phyloP scores from a whole-genome alignment of 2,888 invertebrate genomes.

The Lutraria lutraria region DNA sequence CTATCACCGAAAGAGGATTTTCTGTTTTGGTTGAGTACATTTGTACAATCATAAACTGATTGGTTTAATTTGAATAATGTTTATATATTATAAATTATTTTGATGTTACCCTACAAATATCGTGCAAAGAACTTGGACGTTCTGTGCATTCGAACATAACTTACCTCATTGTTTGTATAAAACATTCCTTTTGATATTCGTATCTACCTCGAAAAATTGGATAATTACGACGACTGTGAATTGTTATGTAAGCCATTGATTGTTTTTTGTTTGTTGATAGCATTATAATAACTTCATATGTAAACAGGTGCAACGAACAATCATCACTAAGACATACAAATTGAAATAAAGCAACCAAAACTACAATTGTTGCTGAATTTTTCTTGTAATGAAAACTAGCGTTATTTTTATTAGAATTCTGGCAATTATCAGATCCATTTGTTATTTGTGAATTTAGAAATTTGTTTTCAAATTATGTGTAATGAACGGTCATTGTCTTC shows the following conservation, averaged over 20 bases:
- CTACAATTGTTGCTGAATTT: not conserved
- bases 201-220: constrained; percentile 25
- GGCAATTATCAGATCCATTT: too few relatives aligned
- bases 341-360: not conserved
- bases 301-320: not conserved
- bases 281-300: not conserved
- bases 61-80: not conserved
- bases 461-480: too few relatives aligned
- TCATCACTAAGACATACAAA: not conserved
- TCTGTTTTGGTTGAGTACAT: not conserved
- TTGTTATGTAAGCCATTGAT: not conserved
- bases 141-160: not conserved
- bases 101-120: not conserved
- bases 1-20: not conserved
- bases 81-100: not conserved
- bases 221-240: not conserved
- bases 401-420: too few relatives aligned
- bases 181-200: constrained; percentile 28
- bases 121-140: not conserved
- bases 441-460: too few relatives aligned
- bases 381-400: too few relatives aligned
- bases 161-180: constrained; percentile 21
- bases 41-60: not conserved
- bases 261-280: not conserved
- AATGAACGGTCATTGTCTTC: too few relatives aligned